A percentile compares a stretch with the other conserved stretches of the same genome.
phyloP scores from a whole-genome alignment of 1,140 invertebrate species.

The Musca domestica region DNA sequence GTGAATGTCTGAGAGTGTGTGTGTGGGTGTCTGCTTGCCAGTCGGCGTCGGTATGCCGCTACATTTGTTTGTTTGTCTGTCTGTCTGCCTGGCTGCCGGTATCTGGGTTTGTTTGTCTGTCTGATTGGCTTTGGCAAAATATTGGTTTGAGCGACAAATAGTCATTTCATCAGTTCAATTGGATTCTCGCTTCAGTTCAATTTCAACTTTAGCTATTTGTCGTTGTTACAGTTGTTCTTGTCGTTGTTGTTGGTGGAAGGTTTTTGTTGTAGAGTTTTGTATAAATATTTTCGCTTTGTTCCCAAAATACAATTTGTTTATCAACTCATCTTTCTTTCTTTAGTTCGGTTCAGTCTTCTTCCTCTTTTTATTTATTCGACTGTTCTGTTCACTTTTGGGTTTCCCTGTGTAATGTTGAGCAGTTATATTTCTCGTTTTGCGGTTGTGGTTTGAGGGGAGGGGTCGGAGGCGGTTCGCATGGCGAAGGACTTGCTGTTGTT shows the following conservation, averaged over 20 bases:
- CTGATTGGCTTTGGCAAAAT: not conserved
- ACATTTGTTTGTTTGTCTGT: not conserved
- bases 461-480: too few relatives aligned
- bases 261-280: not conserved
- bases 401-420: too few relatives aligned
- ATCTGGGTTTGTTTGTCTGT: not conserved
- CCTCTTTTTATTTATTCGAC: not conserved
- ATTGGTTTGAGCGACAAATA: not conserved
- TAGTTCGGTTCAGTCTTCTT: not conserved
- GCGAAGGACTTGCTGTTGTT: too few relatives aligned
- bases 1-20: too few relatives aligned
- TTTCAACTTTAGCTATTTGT: too few relatives aligned
- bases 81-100: too few relatives aligned
- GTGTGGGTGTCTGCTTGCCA: not conserved
- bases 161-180: conserved; percentile 14
- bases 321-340: not conserved
- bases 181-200: too few relatives aligned
- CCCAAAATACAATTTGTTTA: conserved; percentile 17
- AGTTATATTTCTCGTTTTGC: not conserved
- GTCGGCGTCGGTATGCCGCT: not conserved
- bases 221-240: too few relatives aligned
- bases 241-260: too few relatives aligned
- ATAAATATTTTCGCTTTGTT: conserved; percentile 17
- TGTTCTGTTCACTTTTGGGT: too few relatives aligned
- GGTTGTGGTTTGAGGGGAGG: conserved; percentile 12